Percentiles rank a stretch among this genome's conserved stretches.
Conservation (phyloP, 2,113 vertebrate species). For the Siniperca knerii region DNA sequence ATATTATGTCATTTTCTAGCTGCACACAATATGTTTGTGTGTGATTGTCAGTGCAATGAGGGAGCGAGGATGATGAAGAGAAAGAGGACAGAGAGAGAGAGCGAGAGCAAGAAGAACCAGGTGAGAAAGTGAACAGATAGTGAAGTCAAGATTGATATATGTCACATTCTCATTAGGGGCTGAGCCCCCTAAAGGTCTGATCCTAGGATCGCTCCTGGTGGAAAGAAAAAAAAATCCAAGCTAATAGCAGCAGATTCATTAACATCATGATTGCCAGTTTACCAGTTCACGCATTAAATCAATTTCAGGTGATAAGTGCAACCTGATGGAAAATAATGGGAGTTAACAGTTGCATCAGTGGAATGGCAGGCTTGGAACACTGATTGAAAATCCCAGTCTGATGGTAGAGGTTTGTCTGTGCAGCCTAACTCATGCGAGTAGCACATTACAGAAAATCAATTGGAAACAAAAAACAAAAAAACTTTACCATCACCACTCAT, state of each 20-base stretch:
- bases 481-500: slow-evolving; percentile 55
- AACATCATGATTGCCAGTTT: neutral
- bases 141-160: too few species aligned
- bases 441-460: slow-evolving; percentile 54
- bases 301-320: slow-evolving; percentile 3
- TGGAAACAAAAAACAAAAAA: slow-evolving; percentile 3
- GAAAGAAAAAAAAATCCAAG: neutral
- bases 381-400: slow-evolving; percentile 20
- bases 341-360: neutral
- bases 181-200: too few species aligned
- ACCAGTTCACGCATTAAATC: slow-evolving; percentile 6
- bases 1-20: too few species aligned
- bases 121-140: too few species aligned
- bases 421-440: slow-evolving; percentile 12
- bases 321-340: slow-evolving; percentile 7
- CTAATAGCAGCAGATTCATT: slow-evolving; percentile 9
- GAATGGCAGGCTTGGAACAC: neutral
- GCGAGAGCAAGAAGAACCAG: too few species aligned
- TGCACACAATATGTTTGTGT: too few species aligned
- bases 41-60: too few species aligned
- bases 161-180: too few species aligned
- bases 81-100: too few species aligned
- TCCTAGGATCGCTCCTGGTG: neutral
- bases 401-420: neutral
- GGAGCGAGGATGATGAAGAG: too few species aligned